phyloP scores from a whole-genome alignment of 2,888 invertebrate genomes.

The Lysandra bellargus region DNA sequence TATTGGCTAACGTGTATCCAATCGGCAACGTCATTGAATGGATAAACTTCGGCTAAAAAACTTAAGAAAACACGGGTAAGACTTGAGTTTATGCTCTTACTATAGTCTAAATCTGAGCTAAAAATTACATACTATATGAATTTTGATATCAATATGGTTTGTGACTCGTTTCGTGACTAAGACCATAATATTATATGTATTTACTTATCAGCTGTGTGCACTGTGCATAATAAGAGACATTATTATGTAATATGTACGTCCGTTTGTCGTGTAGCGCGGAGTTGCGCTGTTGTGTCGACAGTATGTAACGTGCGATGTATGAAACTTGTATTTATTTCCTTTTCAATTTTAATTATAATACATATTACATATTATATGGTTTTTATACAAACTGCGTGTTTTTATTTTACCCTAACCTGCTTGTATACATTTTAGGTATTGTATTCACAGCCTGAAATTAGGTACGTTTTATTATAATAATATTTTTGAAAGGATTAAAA shows the following conservation, averaged over 20 bases:
- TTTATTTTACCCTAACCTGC: constrained; percentile 31
- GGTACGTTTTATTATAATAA: no score
- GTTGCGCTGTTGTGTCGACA: neutral
- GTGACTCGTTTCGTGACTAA: neutral
- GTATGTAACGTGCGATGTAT: constrained; percentile 42
- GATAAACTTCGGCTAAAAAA: no score
- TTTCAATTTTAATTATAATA: constrained; percentile 75
- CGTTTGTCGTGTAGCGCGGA: neutral
- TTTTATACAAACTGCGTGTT: constrained; percentile 61
- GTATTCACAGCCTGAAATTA: no score
- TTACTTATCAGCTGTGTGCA: neutral
- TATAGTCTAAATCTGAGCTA: no score
- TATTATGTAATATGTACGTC: neutral
- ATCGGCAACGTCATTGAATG: no score
- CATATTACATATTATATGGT: constrained; percentile 72
- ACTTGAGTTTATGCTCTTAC: no score
- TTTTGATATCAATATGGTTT: no score
- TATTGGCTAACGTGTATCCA: no score
- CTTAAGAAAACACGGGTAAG: no score
- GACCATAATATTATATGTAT: neutral
- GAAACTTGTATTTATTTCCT: constrained; percentile 63
- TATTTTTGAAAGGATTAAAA: no score
- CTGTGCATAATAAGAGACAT: neutral
- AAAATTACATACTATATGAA: no score
- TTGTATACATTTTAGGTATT: neutral